These are phyloP conservation scores for Hermatobates lingyangjiaoensis DNA, from an alignment of 1,140 invertebrate genomes.

Conservation along the genomic window DNA sequence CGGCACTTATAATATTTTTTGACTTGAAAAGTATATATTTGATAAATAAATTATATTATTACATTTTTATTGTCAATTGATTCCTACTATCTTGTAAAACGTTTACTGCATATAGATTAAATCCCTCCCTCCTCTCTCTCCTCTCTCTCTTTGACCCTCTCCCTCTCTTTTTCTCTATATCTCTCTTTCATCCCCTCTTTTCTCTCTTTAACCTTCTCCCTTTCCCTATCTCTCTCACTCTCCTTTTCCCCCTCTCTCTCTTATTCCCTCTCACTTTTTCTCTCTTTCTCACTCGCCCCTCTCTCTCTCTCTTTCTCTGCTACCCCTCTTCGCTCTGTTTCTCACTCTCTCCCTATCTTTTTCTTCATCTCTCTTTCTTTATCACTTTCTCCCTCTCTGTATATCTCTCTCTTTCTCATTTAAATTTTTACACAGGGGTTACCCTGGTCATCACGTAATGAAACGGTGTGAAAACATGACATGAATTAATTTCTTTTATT, in stretches of 20 bases:
- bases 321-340: not conserved
- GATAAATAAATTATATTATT: no score
- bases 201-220: slow-evolving; percentile 2
- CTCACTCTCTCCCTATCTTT: not conserved
- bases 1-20: no score
- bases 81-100: slow-evolving; percentile 76
- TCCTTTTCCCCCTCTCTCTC: slow-evolving; percentile 6
- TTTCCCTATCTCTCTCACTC: slow-evolving; percentile 1
- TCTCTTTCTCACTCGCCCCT: not conserved
- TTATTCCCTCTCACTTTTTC: not conserved
- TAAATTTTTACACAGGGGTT: no score
- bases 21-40: no score
- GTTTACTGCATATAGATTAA: slow-evolving; percentile 52
- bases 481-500: no score
- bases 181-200: not conserved
- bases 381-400: slow-evolving; percentile 3
- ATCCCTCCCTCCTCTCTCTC: slow-evolving; percentile 1
- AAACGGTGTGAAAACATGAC: no score
- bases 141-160: not conserved
- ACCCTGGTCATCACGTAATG: no score
- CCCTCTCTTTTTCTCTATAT: not conserved
- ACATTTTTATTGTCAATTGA: not conserved
- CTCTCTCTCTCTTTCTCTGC: slow-evolving; percentile 1
- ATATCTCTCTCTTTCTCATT: slow-evolving; percentile 1
- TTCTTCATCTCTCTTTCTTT: slow-evolving; percentile 1